These are phyloP conservation scores for Xiphophorus birchmanni DNA, from an alignment of 2,797 vertebrate species.

Conservation along the genomic window DNA sequence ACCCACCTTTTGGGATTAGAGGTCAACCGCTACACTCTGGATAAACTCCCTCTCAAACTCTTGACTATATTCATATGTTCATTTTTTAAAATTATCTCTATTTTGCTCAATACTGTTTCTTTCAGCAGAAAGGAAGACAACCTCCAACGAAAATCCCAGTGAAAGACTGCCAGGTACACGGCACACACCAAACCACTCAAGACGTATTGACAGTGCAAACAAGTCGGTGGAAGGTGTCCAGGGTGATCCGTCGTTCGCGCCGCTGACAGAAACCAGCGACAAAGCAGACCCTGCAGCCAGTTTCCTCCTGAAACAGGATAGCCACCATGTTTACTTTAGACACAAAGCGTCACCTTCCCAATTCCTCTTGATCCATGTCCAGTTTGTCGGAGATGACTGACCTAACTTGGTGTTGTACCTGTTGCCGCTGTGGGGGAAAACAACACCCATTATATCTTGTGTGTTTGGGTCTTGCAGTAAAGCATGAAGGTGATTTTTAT, in stretches of 20 bases:
- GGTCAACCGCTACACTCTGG: not conserved
- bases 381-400: slow-evolving; percentile 2
- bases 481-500: slow-evolving; percentile 31
- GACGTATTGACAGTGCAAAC: slow-evolving; percentile 73
- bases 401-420: not conserved
- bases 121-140: slow-evolving; percentile 56
- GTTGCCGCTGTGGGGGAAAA: slow-evolving; percentile 26
- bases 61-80: not conserved
- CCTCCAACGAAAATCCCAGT: slow-evolving; percentile 34
- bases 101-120: slow-evolving; percentile 21
- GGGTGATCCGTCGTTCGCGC: slow-evolving; percentile 15
- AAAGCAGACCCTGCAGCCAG: slow-evolving; percentile 32
- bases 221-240: slow-evolving; percentile 15
- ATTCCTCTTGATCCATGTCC: slow-evolving; percentile 23
- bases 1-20: not conserved
- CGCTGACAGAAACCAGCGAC: slow-evolving; percentile 35
- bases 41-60: not conserved
- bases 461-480: slow-evolving; percentile 25
- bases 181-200: slow-evolving; percentile 10
- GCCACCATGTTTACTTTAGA: slow-evolving; percentile 66
- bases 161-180: slow-evolving; percentile 58
- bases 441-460: slow-evolving; percentile 52
- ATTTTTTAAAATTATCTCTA: not conserved
- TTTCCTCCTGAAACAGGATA: slow-evolving; percentile 14
- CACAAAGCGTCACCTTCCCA: slow-evolving; percentile 48